Evolutionary conservation across 2,113 vertebrate species (phyloP).

Genomic region (Plecturocebus donacophilus): DNA sequence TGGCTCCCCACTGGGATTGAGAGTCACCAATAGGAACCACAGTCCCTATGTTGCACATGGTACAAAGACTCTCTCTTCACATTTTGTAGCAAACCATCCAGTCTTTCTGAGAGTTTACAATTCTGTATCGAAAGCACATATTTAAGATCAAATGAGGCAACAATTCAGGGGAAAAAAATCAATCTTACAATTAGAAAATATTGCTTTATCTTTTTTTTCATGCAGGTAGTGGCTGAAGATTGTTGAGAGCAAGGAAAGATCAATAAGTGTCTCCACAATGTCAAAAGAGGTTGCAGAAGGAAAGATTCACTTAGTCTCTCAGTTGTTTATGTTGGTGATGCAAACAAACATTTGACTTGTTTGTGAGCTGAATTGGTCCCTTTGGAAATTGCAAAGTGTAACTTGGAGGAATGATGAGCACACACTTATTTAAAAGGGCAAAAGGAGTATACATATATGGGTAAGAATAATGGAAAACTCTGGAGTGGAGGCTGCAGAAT

Average conservation of each 20-base stretch:
- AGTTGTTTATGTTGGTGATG: not conserved
- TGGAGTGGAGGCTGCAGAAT: not conserved
- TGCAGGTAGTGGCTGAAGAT: not conserved
- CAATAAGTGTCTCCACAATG: not conserved
- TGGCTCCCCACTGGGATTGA: not conserved
- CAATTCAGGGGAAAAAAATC: not conserved
- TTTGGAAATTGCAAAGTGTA: constrained; percentile 11
- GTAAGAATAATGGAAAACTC: not conserved
- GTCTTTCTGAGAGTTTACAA: not conserved
- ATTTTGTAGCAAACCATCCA: not conserved
- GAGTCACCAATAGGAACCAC: not conserved
- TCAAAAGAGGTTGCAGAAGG: constrained; percentile 4
- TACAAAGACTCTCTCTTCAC: not conserved
- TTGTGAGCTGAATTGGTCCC: not conserved
- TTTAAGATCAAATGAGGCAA: not conserved
- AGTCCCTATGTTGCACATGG: not conserved
- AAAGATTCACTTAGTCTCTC: not conserved
- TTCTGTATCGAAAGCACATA: not conserved
- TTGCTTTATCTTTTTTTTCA: not conserved
- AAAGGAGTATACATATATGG: not conserved
- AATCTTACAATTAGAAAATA: not conserved
- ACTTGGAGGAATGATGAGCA: not conserved
- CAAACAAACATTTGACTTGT: not conserved
- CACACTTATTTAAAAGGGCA: not conserved
- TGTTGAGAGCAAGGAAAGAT: not conserved